These are phyloP conservation scores for Pseudochaenichthys georgianus DNA, from an alignment of 2,797 vertebrate species.

Conservation along the genomic window DNA sequence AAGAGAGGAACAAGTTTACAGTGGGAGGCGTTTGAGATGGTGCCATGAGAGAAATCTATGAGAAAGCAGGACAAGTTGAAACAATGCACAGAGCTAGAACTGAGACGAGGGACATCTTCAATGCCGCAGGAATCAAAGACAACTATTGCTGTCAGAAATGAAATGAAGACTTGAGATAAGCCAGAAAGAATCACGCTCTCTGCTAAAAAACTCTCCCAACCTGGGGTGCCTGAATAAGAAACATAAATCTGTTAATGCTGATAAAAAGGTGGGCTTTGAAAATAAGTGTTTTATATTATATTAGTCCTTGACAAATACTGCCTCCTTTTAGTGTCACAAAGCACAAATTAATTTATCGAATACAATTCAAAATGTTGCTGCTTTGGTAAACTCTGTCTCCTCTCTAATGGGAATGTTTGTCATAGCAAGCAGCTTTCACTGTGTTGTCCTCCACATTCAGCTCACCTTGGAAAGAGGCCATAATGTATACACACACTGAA, in stretches of 20 bases:
- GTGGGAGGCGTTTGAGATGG: constrained; percentile 39
- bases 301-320: constrained; percentile 57
- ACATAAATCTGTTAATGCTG: constrained; percentile 22
- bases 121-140: constrained; percentile 50
- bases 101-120: constrained; percentile 32
- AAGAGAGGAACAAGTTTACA: constrained; percentile 70
- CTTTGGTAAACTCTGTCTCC: constrained; percentile 41
- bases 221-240: constrained; percentile 13
- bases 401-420: constrained; percentile 43
- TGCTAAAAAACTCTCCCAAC: constrained; percentile 16
- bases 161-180: constrained; percentile 36
- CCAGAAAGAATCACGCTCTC: constrained; percentile 15
- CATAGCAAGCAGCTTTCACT: constrained; percentile 34
- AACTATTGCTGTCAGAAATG: constrained; percentile 44
- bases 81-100: constrained; percentile 48
- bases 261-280: constrained; percentile 23
- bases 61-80: constrained; percentile 62
- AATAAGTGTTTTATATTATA: constrained; percentile 43
- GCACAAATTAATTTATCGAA: constrained; percentile 36
- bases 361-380: constrained; percentile 35
- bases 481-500: constrained; percentile 66
- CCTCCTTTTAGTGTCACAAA: constrained; percentile 41
- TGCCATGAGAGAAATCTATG: constrained; percentile 41
- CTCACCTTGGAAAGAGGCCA: constrained; percentile 72
- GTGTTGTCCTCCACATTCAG: constrained; percentile 61